phyloP scores from a whole-genome alignment of 2,113 vertebrate genomes.

The Pteropus alecto region DNA sequence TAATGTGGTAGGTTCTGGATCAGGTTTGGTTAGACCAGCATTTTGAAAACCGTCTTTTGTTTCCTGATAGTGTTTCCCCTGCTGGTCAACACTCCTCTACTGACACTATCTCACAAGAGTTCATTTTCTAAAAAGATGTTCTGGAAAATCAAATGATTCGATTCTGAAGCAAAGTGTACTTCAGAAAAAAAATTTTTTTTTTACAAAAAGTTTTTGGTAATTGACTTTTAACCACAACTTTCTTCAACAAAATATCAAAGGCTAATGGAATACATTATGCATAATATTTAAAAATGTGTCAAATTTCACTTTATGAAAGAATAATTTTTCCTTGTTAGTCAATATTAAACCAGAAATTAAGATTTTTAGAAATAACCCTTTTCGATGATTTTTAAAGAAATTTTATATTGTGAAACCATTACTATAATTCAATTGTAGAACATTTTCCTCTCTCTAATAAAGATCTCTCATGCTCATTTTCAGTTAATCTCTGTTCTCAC shows the following conservation, averaged over 20 bases:
- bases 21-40: neutral
- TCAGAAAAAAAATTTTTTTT: neutral
- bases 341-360: neutral
- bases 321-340: neutral
- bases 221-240: neutral
- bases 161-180: constrained; percentile 18
- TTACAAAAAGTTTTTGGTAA: neutral
- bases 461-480: neutral
- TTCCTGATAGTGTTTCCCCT: neutral
- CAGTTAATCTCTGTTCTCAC: neutral
- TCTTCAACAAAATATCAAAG: neutral
- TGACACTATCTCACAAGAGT: neutral
- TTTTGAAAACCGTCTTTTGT: neutral
- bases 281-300: constrained; percentile 9
- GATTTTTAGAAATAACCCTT: neutral
- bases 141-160: neutral
- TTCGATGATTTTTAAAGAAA: constrained; percentile 10
- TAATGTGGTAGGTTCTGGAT: neutral
- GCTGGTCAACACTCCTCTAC: neutral
- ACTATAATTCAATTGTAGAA: neutral
- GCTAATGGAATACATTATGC: neutral
- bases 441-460: neutral
- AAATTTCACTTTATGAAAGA: neutral
- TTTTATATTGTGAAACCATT: neutral
- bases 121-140: neutral